Evolutionary conservation across 2,888 invertebrate species (phyloP).

Genomic region (Drosophila atripex): DNA sequence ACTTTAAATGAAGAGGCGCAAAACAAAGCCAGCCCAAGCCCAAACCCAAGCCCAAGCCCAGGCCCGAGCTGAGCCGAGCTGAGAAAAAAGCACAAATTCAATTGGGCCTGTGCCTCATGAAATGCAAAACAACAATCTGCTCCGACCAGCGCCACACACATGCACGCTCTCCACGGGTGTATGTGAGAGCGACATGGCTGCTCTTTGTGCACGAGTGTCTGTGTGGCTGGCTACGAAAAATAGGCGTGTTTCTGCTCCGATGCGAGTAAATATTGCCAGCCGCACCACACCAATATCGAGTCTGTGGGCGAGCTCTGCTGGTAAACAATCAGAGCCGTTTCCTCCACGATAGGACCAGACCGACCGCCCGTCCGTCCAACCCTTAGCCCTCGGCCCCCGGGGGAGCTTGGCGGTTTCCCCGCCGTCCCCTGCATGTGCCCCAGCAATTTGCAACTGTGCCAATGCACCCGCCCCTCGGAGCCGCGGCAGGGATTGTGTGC

Average conservation of each 20-base stretch:
- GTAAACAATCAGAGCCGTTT: conserved; percentile 25
- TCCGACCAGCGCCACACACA: conserved; percentile 23
- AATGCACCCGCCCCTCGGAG: conserved; percentile 28
- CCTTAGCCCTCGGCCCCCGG: no score
- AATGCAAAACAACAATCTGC: conserved; percentile 68
- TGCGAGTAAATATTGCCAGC: conserved; percentile 57
- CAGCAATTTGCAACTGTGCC: conserved; percentile 21
- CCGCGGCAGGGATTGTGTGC: background rate
- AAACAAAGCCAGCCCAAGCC: conserved; percentile 41
- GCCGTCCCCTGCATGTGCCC: background rate
- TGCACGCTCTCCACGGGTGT: conserved; percentile 18
- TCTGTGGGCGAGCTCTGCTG: conserved; percentile 26
- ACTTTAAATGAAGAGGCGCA: conserved; percentile 32
- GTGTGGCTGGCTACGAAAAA: conserved; percentile 63
- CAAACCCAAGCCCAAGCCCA: background rate
- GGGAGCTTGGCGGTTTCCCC: conserved; percentile 1
- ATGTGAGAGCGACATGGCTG: conserved; percentile 69
- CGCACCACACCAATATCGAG: conserved; percentile 32
- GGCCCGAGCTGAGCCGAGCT: background rate
- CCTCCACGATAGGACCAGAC: background rate
- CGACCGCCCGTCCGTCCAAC: no score
- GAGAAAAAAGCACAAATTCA: conserved; percentile 46
- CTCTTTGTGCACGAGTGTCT: conserved; percentile 47
- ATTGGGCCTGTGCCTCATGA: conserved; percentile 42
- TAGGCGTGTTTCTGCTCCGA: conserved; percentile 67